Conservation (phyloP, 92 coral and sea anemone genomes). For the Siderastrea radians region DNA sequence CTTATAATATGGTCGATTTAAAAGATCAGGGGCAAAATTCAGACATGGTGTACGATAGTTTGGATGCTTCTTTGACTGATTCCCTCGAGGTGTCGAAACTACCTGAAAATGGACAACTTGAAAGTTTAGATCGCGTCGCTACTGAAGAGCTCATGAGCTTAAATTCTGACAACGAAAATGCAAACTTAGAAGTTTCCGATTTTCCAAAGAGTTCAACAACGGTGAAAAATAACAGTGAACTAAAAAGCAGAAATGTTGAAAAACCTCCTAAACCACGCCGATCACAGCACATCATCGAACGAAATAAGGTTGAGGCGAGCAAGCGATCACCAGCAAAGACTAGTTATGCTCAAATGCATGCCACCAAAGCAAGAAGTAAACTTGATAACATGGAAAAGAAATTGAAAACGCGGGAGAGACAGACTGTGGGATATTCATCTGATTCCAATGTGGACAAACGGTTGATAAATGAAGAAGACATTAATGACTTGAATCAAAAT, state of each 20-base stretch:
- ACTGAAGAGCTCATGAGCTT: background rate
- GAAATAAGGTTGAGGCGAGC: constrained; percentile 59
- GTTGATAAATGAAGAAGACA: constrained; percentile 12
- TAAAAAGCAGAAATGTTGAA: background rate
- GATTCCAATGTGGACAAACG: background rate
- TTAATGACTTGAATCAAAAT: constrained; percentile 18
- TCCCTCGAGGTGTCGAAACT: constrained; percentile 60
- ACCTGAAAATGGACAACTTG: background rate
- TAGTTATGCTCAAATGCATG: constrained; percentile 73
- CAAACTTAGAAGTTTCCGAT: constrained; percentile 1
- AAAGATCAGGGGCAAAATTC: constrained; percentile 5
- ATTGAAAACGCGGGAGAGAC: background rate
- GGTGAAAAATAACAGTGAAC: background rate
- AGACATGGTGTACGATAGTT: constrained; percentile 21
- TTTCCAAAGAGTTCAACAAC: constrained; percentile 39
- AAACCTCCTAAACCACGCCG: constrained; percentile 22
- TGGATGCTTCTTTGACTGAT: constrained; percentile 48
- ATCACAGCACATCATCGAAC: constrained; percentile 66
- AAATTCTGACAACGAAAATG: background rate
- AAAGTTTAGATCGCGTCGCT: background rate
- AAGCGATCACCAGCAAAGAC: constrained; percentile 34
- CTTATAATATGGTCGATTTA: background rate
- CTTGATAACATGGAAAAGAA: constrained; percentile 19
- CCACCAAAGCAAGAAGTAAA: constrained; percentile 45
- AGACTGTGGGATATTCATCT: background rate